phyloP scores from a whole-genome alignment of 2,113 vertebrate genomes.

The Oryzias curvinotus region DNA sequence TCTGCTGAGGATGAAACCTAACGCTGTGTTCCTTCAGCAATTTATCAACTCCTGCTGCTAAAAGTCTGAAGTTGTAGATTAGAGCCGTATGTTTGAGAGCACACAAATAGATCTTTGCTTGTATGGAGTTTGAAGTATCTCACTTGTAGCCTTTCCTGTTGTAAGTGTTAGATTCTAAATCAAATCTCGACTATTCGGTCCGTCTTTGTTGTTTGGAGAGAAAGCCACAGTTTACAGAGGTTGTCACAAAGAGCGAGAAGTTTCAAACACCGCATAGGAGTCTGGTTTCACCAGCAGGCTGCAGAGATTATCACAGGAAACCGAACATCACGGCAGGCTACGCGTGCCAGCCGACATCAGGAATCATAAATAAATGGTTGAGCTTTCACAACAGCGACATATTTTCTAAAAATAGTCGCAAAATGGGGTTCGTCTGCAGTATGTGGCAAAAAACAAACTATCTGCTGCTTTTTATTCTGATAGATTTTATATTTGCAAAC shows the following conservation, averaged over 20 bases:
- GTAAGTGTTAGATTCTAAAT: background rate
- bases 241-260: conserved; percentile 40
- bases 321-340: conserved; percentile 58
- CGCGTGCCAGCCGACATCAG: conserved; percentile 54
- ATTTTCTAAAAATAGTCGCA: conserved; percentile 55
- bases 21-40: conserved; percentile 46
- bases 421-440: conserved; percentile 29
- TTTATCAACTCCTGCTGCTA: conserved; percentile 41
- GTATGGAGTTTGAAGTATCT: too few species aligned
- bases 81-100: background rate
- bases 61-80: conserved; percentile 15
- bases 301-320: conserved; percentile 73
- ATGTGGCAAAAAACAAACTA: conserved; percentile 9
- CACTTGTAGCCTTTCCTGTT: too few species aligned
- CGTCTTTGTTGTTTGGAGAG: conserved; percentile 4
- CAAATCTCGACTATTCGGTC: background rate
- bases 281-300: conserved; percentile 61
- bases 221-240: conserved; percentile 34
- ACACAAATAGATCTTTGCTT: background rate
- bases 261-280: conserved; percentile 47
- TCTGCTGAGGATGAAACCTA: conserved; percentile 55
- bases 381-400: conserved; percentile 57
- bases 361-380: conserved; percentile 63
- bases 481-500: too few species aligned
- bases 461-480: conserved; percentile 3